A percentile compares a stretch with the other conserved stretches of the same genome.
These are phyloP conservation scores for Nannoperca australis DNA, from an alignment of 2,797 vertebrate genomes.

Conservation along the genomic window DNA sequence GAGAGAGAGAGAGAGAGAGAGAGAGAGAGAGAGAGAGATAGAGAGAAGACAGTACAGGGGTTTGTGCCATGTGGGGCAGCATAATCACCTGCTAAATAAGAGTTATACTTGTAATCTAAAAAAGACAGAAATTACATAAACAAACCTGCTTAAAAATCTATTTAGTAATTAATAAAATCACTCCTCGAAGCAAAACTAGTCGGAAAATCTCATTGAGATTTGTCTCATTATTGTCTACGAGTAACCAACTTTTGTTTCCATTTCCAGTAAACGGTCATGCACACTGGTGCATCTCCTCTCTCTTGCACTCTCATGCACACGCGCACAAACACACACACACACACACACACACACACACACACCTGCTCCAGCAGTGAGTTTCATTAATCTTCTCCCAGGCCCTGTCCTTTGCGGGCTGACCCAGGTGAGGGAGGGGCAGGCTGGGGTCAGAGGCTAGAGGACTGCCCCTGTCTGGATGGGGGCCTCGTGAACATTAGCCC, in stretches of 20 bases:
- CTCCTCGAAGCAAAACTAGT: constrained; percentile 1
- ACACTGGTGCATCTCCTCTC: constrained; percentile 11
- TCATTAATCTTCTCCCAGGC: constrained; percentile 86
- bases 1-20: constrained; percentile 36
- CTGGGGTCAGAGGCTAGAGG: constrained; percentile 77
- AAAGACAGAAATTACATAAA: constrained; percentile 42
- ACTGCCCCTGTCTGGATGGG: constrained; percentile 73
- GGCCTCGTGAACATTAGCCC: constrained; percentile 81
- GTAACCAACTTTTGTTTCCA: constrained; percentile 17
- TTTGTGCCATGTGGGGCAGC: constrained; percentile 74
- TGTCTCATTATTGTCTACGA: background rate
- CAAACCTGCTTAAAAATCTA: constrained; percentile 28
- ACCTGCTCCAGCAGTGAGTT: constrained; percentile 67
- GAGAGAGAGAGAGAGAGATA: constrained; percentile 36
- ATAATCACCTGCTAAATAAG: constrained; percentile 93
- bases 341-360: constrained; percentile 61
- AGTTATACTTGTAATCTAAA: constrained; percentile 86
- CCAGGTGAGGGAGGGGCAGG: constrained; percentile 78
- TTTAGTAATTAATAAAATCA: constrained; percentile 38
- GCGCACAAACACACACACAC: constrained; percentile 2
- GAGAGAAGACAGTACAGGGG: constrained; percentile 15
- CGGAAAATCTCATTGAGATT: constrained; percentile 16
- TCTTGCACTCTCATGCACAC: background rate
- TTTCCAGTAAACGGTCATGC: background rate
- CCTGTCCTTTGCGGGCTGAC: constrained; percentile 81